Conservation (phyloP, 2,888 invertebrate species). For the Tigriopus californicus region DNA sequence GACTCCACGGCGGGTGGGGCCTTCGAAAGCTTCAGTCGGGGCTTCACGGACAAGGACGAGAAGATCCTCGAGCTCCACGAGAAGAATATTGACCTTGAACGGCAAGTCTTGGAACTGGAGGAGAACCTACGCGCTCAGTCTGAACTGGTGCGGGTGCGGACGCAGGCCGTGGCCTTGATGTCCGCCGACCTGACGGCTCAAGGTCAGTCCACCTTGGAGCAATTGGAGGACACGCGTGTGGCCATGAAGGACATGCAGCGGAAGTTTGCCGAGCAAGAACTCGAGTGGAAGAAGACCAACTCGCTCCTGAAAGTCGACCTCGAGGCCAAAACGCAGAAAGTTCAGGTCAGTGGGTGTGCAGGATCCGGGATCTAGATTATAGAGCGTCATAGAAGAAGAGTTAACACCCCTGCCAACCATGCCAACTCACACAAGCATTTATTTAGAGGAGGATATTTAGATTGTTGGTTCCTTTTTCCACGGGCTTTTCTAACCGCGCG, state of each 20-base stretch:
- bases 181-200: constrained; percentile 41
- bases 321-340: constrained; percentile 32
- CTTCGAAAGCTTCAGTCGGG: background rate
- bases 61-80: constrained; percentile 44
- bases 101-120: constrained; percentile 55
- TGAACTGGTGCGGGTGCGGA: constrained; percentile 59
- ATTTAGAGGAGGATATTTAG: too few relatives aligned
- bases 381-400: too few relatives aligned
- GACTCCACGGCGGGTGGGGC: background rate
- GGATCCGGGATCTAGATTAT: too few relatives aligned
- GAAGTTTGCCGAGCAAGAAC: constrained; percentile 36
- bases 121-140: constrained; percentile 64
- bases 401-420: too few relatives aligned
- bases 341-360: constrained; percentile 20
- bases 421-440: too few relatives aligned
- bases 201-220: constrained; percentile 44
- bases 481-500: too few relatives aligned
- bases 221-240: constrained; percentile 55
- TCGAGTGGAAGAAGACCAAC: constrained; percentile 25
- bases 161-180: constrained; percentile 54
- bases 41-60: constrained; percentile 31
- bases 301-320: constrained; percentile 7
- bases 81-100: constrained; percentile 52
- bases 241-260: constrained; percentile 64
- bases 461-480: too few relatives aligned